phyloP scores from a whole-genome alignment of 2,888 invertebrate species.

The Creontiades dilutus region DNA sequence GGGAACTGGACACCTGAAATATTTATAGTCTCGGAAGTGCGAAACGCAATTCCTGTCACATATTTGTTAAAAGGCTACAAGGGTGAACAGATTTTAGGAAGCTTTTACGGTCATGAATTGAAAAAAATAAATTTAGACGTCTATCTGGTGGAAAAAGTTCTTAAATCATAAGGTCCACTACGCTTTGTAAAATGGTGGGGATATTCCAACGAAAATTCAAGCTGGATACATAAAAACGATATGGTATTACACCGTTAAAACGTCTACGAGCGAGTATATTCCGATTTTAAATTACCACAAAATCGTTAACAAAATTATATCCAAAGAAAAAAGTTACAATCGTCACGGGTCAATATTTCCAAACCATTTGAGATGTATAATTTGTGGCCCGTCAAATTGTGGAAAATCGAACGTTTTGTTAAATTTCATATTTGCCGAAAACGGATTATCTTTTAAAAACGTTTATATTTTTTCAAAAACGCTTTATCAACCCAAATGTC shows the following conservation, averaged over 20 bases:
- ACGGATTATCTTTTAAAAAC: background rate
- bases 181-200: conserved; percentile 8
- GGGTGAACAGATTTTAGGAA: background rate
- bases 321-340: background rate
- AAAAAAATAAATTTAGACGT: conserved; percentile 1
- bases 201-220: background rate
- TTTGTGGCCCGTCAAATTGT: background rate
- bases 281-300: too few species aligned
- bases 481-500: conserved; percentile 29
- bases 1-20: background rate
- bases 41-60: conserved; percentile 4
- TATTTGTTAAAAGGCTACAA: conserved; percentile 1
- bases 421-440: background rate
- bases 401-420: background rate
- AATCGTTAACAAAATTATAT: too few species aligned
- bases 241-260: background rate
- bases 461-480: conserved; percentile 38
- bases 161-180: background rate
- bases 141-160: background rate
- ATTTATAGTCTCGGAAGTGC: background rate
- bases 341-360: background rate
- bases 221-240: conserved; percentile 4
- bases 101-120: conserved; percentile 33
- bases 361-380: background rate
- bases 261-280: too few species aligned